Conservation (phyloP, 2,888 invertebrate species). For the Argyra leucocephala region DNA sequence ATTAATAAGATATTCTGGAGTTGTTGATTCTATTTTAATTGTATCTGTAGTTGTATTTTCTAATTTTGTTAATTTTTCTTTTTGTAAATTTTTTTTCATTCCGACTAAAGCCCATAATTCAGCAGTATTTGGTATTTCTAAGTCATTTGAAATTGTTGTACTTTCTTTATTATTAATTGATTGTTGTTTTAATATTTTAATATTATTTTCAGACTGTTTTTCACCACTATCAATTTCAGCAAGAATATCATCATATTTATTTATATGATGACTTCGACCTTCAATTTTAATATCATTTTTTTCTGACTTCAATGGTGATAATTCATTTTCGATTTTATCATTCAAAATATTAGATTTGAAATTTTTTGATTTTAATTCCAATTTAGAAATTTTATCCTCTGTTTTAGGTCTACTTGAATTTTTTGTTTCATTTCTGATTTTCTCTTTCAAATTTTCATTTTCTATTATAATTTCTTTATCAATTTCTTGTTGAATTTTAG, state of each 20-base stretch:
- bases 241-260: constrained; percentile 15
- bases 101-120: constrained; percentile 38
- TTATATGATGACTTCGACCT: constrained; percentile 17
- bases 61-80: constrained; percentile 19
- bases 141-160: constrained; percentile 34
- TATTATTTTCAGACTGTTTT: constrained; percentile 7
- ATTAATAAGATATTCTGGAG: constrained; percentile 10
- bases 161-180: constrained; percentile 25
- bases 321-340: constrained; percentile 18
- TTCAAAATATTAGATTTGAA: constrained; percentile 14
- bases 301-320: constrained; percentile 15
- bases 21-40: constrained; percentile 21
- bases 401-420: not conserved
- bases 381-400: constrained; percentile 17
- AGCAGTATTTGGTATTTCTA: constrained; percentile 34
- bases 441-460: not conserved
- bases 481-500: not conserved
- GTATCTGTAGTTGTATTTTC: constrained; percentile 20
- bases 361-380: constrained; percentile 18
- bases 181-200: not conserved
- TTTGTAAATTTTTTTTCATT: constrained; percentile 31
- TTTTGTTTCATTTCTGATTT: not conserved
- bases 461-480: not conserved
- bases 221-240: constrained; percentile 7
- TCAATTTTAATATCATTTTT: constrained; percentile 18